Evolutionary conservation across 2,888 invertebrate species (phyloP), one percentile per base, ranked within the genome.

Genomic region (Myathropa florea): DNA sequence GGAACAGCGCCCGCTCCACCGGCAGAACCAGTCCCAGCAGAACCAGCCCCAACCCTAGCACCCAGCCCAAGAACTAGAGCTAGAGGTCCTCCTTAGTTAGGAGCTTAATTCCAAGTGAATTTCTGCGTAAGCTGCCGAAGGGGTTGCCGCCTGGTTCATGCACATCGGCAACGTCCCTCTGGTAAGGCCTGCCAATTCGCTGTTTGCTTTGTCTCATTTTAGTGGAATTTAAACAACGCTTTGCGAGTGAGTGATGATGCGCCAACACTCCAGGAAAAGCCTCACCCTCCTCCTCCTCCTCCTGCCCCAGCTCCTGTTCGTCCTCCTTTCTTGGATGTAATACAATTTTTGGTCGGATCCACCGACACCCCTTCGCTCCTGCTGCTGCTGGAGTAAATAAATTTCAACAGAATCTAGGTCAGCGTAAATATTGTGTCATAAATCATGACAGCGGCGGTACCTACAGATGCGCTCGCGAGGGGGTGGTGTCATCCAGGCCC

Each of bases 141-240:
- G 21, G 28, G 18, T 14, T 28, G 26, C 26, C 60, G 23, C 14
- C 6, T 18, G 28, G 9, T 7, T 28, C 59, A 14, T 26, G 59
- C 59, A 24, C 33, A 59, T n/a, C n/a, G n/a, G n/a, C n/a, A n/a
- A n/a, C n/a, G n/a, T n/a, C n/a, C n/a, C n/a, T n/a, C n/a, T n/a
- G n/a, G n/a, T n/a, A n/a, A n/a, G n/a, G n/a, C n/a, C 26, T 60
- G 18, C 7, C 14, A 28, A 2, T 61, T 24, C 67, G 63, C 18
- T 85, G 63, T 85, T 84, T 81, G 53, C 77, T 77, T 68, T 77
- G 75, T 39, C 71, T 61, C 23, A 57, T 77, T 85, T 85, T 67
- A 77, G 71, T 77, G 81, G 33, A 81, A 81, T 77, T 81, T 84
- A 80, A 84, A 84, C 55, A 71, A 79, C 39, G 72, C 78, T 70